Conservation (phyloP, 2,113 vertebrate genomes). For the Prochilodus magdalenae region DNA sequence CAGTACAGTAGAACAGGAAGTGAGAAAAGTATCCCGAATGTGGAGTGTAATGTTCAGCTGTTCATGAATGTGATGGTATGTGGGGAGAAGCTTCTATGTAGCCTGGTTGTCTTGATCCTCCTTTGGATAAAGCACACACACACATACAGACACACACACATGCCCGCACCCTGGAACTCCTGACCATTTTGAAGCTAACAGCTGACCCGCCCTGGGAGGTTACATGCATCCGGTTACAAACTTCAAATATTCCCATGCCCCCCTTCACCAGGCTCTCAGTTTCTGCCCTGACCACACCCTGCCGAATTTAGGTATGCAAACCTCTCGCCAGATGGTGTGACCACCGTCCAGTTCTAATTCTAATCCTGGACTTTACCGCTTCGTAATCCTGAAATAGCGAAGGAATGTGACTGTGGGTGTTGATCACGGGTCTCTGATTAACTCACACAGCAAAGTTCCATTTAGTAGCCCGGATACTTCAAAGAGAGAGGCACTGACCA, state of each 20-base stretch:
- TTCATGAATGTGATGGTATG: too few relatives aligned
- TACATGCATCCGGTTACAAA: conserved; percentile 23
- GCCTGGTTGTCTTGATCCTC: too few relatives aligned
- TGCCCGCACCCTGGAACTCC: neutral
- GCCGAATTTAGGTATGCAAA: conserved; percentile 13
- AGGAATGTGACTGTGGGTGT: conserved; percentile 38
- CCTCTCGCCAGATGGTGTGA: conserved; percentile 22
- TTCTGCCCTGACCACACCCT: neutral
- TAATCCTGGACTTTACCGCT: conserved; percentile 27
- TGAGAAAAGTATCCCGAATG: too few relatives aligned
- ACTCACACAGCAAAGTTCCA: too few relatives aligned
- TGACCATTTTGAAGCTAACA: too few relatives aligned
- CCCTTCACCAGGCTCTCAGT: neutral
- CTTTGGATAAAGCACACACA: too few relatives aligned
- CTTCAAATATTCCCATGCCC: neutral
- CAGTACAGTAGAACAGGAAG: too few relatives aligned
- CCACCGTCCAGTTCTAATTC: conserved; percentile 28
- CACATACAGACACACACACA: neutral
- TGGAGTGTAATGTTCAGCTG: too few relatives aligned
- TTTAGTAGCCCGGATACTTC: too few relatives aligned
- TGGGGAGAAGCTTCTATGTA: too few relatives aligned
- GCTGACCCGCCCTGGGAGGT: neutral
- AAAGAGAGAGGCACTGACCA: too few relatives aligned
- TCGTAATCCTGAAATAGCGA: conserved; percentile 38
- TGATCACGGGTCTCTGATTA: conserved; percentile 17